These are phyloP conservation scores for Ctenopoma kingsleyae DNA, from an alignment of 2,797 vertebrate genomes.

Conservation along the genomic window DNA sequence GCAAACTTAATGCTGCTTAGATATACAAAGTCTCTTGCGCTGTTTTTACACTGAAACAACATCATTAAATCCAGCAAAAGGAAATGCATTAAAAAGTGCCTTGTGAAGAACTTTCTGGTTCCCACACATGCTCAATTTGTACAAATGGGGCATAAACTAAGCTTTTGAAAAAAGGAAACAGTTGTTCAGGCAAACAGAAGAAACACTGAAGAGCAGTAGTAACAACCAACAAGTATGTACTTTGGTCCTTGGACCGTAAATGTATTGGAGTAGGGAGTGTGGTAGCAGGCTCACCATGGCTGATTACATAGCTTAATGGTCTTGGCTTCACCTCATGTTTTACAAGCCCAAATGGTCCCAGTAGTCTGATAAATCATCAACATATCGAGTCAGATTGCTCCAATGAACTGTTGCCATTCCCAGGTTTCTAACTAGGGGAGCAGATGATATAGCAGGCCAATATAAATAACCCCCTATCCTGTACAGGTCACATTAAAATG, in stretches of 20 bases:
- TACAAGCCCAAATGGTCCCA: constrained; percentile 82
- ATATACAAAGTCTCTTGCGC: constrained; percentile 52
- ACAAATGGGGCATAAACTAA: constrained; percentile 51
- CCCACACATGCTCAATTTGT: constrained; percentile 66
- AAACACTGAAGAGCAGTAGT: constrained; percentile 53
- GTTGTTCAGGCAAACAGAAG: constrained; percentile 58
- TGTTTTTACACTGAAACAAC: constrained; percentile 57
- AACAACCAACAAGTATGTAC: constrained; percentile 67
- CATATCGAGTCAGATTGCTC: constrained; percentile 80
- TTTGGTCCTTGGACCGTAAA: constrained; percentile 70
- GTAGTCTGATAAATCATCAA: constrained; percentile 79
- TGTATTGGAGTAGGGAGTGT: constrained; percentile 65
- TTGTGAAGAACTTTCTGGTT: constrained; percentile 57
- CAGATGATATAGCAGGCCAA: constrained; percentile 67
- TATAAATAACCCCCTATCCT: constrained; percentile 74
- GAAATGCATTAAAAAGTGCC: constrained; percentile 62
- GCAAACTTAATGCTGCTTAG: constrained; percentile 48
- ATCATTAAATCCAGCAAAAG: constrained; percentile 64
- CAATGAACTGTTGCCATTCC: constrained; percentile 80
- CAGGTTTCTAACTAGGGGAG: constrained; percentile 70
- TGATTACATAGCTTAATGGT: constrained; percentile 84
- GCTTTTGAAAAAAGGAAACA: constrained; percentile 67
- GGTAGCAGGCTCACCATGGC: constrained; percentile 74
- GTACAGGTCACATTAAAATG: constrained; percentile 50
- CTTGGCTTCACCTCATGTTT: constrained; percentile 84